Percentiles rank a stretch among this genome's conserved stretches.
Evolutionary conservation across 1,140 invertebrate species (phyloP).

Genomic region (Ceratina australensis): DNA sequence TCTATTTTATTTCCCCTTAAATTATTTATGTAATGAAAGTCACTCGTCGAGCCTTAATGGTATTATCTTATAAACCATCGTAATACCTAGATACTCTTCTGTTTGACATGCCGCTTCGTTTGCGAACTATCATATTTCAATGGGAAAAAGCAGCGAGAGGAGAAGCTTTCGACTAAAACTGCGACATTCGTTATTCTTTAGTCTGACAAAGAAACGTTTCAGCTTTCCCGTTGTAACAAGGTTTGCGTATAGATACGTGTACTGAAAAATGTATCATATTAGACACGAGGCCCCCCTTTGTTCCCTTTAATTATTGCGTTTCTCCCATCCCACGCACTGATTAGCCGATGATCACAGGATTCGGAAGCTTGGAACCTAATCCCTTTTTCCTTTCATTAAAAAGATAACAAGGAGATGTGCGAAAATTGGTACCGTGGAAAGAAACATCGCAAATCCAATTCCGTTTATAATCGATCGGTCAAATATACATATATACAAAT

Average conservation of each 20-base stretch:
- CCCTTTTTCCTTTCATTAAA: background rate
- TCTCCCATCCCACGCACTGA: background rate
- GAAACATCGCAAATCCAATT: background rate
- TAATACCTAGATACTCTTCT: too few species aligned
- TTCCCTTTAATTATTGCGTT: conserved; percentile 31
- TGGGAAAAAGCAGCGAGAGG: background rate
- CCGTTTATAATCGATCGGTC: too few species aligned
- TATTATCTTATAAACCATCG: too few species aligned
- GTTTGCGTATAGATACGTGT: too few species aligned
- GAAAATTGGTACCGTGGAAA: background rate
- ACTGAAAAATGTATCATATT: background rate
- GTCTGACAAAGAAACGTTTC: background rate
- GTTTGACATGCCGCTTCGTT: background rate
- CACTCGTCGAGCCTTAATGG: too few species aligned
- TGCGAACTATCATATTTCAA: background rate
- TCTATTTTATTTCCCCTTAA: too few species aligned
- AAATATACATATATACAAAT: background rate
- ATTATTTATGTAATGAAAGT: too few species aligned
- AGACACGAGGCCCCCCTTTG: background rate
- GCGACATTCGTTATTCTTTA: conserved; percentile 4
- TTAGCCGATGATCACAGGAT: conserved; percentile 19
- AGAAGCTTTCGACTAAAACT: background rate
- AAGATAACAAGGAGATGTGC: conserved; percentile 1
- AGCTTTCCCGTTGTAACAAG: background rate
- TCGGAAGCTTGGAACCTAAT: background rate